Evolutionary conservation across 2,113 vertebrate genomes (phyloP), one percentile per base, ranked within the genome.

Genomic region (Melospiza georgiana): DNA sequence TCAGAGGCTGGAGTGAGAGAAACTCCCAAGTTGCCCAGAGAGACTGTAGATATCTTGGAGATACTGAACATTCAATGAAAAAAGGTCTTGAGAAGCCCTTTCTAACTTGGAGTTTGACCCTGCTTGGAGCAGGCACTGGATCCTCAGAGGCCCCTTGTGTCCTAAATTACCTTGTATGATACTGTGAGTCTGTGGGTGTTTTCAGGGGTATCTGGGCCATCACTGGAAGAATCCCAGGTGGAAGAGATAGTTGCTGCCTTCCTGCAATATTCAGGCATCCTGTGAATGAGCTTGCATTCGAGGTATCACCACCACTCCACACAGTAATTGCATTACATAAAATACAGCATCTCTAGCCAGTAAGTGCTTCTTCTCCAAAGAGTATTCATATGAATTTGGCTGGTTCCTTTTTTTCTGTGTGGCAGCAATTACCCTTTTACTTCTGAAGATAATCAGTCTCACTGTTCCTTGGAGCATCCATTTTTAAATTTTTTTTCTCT

Each of bases 401-500:
- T 54, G 16, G 9, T 83, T 77, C 72, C 43, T 85, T 69, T 93
- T 94, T 81, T 59, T 25, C 43, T 21, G 10, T 61, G 20, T 78
- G 84, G 65, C 72, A 80, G 57, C 68, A 92, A 41, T 94, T 93
- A 87, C 68, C 72, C 28, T 92, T 86, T 95, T 87, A 71, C 61
- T 46, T 66, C n/a, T 58, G 57, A 71, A 86, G 44, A 55, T 80
- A 92, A 78, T 81, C 81, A 82, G 62, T 77, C 68, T 79, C 33
- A 6, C 57, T 73, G 12, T 59, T 88, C 69, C 49, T 68, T 73
- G 76, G 37, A 89, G 52, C 61, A 76, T 93, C 52, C 18, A 3
- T 48, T 61, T 90, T 80, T 48, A 78, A 51, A 16, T 30, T 43
- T 52, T 94, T 72, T 28, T 91, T 76, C 65, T 72, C 41, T 67